These are phyloP conservation scores for Carduelis carduelis DNA, from an alignment of 2,797 vertebrate species.

Conservation along the genomic window DNA sequence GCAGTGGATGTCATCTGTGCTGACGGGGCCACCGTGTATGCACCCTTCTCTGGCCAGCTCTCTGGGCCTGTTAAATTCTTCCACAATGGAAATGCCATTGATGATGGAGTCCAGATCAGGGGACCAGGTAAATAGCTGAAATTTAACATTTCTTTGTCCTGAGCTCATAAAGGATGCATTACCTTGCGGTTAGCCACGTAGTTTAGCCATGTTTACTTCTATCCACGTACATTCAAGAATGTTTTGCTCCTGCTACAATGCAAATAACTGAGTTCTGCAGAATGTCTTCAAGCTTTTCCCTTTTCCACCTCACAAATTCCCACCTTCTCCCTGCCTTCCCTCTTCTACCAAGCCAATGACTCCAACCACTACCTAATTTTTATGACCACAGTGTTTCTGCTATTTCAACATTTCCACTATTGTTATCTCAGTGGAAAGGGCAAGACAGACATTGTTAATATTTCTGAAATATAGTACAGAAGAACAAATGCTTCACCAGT, in stretches of 20 bases:
- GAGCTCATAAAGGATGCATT: background rate
- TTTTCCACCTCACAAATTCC: background rate
- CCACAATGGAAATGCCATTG: constrained; percentile 69
- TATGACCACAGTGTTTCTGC: background rate
- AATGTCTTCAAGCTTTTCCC: background rate
- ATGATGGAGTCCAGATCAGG: constrained; percentile 78
- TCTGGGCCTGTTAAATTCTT: constrained; percentile 69
- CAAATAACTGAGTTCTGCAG: background rate
- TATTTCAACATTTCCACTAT: background rate
- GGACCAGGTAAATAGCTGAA: constrained; percentile 57
- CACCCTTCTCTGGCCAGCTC: constrained; percentile 79
- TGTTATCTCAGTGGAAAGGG: background rate
- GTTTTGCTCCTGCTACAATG: background rate
- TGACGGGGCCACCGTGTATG: constrained; percentile 67
- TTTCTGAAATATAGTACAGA: background rate
- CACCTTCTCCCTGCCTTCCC: background rate
- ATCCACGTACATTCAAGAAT: background rate
- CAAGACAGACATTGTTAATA: fast-evolving
- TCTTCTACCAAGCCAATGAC: background rate
- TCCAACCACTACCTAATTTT: background rate
- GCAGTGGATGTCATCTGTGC: constrained; percentile 70
- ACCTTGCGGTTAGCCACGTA: background rate
- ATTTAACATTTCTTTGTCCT: background rate
- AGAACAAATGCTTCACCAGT: background rate
- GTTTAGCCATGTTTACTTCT: background rate